Percentiles rank a stretch among this genome's conserved stretches.
Conservation (phyloP, 2,888 invertebrate genomes). For the Tetanocera ferruginea region DNA sequence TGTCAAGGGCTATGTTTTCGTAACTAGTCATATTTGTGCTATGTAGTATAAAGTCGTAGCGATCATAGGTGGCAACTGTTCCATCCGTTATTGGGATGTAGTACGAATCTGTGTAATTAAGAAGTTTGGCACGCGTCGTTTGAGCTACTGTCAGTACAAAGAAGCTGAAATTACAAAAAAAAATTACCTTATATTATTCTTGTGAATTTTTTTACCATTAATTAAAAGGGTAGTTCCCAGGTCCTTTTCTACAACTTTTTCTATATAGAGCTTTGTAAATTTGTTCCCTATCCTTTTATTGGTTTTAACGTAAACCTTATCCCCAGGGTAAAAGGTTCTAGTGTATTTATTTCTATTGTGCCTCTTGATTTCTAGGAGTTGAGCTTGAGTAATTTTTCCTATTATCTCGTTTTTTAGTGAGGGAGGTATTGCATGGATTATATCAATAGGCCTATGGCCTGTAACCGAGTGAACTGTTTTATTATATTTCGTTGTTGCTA, state of each 20-base stretch:
- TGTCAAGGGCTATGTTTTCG: background rate
- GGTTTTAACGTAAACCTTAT: slow-evolving; percentile 21
- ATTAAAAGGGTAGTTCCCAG: background rate
- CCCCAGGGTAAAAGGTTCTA: background rate
- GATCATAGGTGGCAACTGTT: background rate
- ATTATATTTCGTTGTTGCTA: slow-evolving; percentile 42
- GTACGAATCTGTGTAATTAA: slow-evolving; percentile 12
- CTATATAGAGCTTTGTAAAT: slow-evolving; percentile 13
- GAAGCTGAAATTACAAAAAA: slow-evolving; percentile 9
- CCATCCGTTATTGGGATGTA: background rate
- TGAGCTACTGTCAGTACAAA: background rate
- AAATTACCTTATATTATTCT: slow-evolving; percentile 19
- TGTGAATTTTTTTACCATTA: slow-evolving; percentile 13
- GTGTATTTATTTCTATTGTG: background rate
- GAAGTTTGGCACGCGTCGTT: background rate
- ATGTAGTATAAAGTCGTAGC: background rate
- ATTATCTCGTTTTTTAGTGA: slow-evolving; percentile 6
- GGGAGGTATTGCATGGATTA: slow-evolving; percentile 16
- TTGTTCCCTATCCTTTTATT: background rate
- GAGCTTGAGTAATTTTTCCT: background rate
- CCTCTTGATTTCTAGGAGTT: no score
- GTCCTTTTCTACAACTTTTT: background rate
- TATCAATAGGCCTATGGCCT: background rate
- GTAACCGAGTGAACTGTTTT: slow-evolving; percentile 39
- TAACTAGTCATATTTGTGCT: background rate